Conservation (phyloP, 2,888 invertebrate genomes). For the Orthonychiurus folsomi region DNA sequence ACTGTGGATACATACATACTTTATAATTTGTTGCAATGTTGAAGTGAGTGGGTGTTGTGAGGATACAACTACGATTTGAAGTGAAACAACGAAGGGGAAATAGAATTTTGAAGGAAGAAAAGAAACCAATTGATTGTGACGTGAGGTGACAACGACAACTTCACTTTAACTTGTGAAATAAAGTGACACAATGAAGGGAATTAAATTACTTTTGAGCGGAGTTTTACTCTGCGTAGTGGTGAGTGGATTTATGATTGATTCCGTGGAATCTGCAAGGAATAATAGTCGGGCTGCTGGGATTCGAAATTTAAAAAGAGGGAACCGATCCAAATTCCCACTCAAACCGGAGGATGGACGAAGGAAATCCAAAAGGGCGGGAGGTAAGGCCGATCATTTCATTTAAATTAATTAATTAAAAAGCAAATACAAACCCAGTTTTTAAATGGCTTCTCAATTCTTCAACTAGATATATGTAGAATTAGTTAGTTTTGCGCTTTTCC, state of each 20-base stretch:
- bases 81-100: background rate
- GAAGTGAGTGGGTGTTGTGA: no score
- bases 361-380: conserved; percentile 11
- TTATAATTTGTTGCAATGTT: no score
- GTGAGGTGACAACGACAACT: no score
- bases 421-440: background rate
- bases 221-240: background rate
- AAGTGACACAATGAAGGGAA: background rate
- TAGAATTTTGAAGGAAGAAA: no score
- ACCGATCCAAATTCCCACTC: conserved; percentile 6
- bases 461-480: background rate
- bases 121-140: no score
- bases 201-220: background rate
- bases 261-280: background rate
- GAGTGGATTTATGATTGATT: background rate
- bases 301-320: conserved; percentile 5
- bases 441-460: background rate
- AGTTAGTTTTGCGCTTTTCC: no score
- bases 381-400: background rate
- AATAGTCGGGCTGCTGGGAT: background rate
- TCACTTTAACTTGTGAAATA: no score
- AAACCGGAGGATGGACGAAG: conserved; percentile 11
- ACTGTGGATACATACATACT: no score
- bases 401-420: no score
- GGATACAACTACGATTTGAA: background rate